Evolutionary conservation across 1,140 invertebrate species (phyloP).

Genomic region (Tetramorium alpestre): DNA sequence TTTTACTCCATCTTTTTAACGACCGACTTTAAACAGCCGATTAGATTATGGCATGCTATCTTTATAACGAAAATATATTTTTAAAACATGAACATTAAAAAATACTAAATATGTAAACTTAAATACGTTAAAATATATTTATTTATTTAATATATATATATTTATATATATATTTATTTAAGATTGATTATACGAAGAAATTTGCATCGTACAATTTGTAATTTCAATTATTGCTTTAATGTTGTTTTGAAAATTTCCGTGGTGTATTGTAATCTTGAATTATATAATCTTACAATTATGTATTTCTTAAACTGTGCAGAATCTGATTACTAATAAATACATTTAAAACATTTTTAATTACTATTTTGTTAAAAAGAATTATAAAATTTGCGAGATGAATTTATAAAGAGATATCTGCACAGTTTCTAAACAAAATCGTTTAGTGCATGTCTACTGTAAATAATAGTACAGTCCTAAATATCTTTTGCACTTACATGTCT

Average conservation of each 20-base stretch:
- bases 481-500: conserved; percentile 71
- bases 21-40: neutral
- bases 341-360: conserved; percentile 11
- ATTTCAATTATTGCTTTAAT: neutral
- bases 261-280: neutral
- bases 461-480: conserved; percentile 63
- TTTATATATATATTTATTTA: neutral
- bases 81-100: neutral
- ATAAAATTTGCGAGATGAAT: neutral
- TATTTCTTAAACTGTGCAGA: conserved; percentile 17
- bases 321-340: neutral
- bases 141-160: neutral
- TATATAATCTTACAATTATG: no score
- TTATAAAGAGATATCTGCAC: neutral
- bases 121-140: conserved; percentile 16
- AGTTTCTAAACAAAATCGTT: conserved; percentile 4
- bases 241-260: neutral
- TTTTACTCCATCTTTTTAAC: neutral
- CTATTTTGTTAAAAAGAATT: neutral
- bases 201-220: neutral
- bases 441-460: neutral
- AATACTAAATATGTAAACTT: neutral
- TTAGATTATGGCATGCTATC: neutral
- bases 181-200: neutral
- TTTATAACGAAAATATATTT: neutral